Conservation (phyloP, 2,113 vertebrate species). For the Piaya cayana region DNA sequence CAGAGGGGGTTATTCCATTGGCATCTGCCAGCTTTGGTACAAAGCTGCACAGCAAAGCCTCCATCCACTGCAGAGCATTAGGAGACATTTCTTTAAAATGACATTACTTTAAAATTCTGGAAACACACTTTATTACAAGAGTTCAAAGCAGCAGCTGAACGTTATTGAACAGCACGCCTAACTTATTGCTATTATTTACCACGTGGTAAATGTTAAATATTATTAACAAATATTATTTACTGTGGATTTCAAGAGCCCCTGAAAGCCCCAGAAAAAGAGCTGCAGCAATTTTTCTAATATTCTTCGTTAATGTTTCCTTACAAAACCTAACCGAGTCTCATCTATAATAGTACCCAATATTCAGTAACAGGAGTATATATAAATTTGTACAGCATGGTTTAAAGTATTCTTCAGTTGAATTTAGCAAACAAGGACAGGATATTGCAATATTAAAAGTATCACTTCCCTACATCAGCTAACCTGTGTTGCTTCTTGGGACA, state of each 20-base stretch:
- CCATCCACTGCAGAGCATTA: neutral
- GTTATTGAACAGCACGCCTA: neutral
- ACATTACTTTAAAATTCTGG: neutral
- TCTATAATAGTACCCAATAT: neutral
- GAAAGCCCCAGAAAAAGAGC: neutral
- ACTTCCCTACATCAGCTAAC: neutral
- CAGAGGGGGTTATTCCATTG: neutral
- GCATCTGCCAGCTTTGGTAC: neutral
- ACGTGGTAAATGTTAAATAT: neutral
- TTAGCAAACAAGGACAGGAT: neutral
- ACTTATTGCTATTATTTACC: neutral
- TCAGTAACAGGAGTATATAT: neutral
- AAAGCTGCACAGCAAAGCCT: neutral
- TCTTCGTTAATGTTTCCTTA: neutral
- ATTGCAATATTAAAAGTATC: neutral
- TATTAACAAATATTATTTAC: neutral
- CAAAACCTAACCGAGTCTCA: neutral
- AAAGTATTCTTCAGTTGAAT: neutral
- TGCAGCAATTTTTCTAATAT: neutral
- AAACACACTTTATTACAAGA: rapidly evolving
- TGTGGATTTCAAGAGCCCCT: neutral
- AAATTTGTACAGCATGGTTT: neutral
- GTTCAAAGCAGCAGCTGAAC: neutral
- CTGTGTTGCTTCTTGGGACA: neutral
- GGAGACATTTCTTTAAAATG: neutral